A percentile compares a stretch with the other conserved stretches of the same genome.
These are phyloP conservation scores for Microcebus lehilahytsara DNA, from an alignment of 2,113 vertebrate genomes.

Conservation along the genomic window DNA sequence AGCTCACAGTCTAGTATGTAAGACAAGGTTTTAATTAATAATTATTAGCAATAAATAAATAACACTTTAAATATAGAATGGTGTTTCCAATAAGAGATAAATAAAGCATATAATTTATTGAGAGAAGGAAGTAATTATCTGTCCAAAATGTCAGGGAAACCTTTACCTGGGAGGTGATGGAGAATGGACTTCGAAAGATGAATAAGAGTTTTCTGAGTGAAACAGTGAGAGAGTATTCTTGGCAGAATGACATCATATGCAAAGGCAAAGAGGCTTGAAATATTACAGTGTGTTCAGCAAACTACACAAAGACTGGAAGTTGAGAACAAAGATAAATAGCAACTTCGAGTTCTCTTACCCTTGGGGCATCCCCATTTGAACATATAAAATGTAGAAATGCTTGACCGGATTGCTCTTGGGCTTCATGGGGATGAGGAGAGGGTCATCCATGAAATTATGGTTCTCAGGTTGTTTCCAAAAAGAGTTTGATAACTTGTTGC, in stretches of 20 bases:
- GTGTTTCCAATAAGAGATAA: not conserved
- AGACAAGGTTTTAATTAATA: not conserved
- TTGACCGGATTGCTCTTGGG: not conserved
- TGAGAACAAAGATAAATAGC: not conserved
- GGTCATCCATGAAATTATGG: not conserved
- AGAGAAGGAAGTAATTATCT: not conserved
- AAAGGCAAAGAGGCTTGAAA: constrained; percentile 2
- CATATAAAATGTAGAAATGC: not conserved
- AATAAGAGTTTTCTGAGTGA: not conserved
- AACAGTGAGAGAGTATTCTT: not conserved
- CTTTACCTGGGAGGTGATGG: not conserved
- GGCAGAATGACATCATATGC: not conserved
- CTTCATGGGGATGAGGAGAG: not conserved
- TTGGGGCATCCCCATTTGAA: not conserved
- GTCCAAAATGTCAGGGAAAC: not conserved
- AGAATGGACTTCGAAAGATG: not conserved
- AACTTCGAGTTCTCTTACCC: not conserved
- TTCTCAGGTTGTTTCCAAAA: not conserved
- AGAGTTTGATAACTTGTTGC: not conserved
- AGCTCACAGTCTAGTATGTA: not conserved
- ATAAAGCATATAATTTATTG: not conserved
- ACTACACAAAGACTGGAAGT: not conserved
- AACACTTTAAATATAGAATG: constrained; percentile 19
- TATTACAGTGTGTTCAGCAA: not conserved
- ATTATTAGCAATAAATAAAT: not conserved